A percentile compares a stretch with the other conserved stretches of the same genome.
phyloP scores from a whole-genome alignment of 1,140 invertebrate genomes.

The Caerostris darwini region DNA sequence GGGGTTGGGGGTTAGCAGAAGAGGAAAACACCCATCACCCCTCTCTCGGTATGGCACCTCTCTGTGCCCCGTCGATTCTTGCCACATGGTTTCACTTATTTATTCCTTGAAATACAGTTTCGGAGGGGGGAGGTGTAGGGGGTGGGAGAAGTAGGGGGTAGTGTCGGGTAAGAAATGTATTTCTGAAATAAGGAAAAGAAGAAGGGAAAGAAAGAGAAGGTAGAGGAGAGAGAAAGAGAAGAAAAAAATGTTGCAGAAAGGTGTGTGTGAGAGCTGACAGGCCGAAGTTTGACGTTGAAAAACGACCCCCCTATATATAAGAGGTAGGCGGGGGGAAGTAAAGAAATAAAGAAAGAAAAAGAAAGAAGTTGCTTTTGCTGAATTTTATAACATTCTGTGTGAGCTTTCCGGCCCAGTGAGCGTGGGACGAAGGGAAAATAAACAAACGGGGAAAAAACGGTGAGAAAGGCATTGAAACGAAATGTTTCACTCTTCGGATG shows the following conservation, averaged over 20 bases:
- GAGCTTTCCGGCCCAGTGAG: too few species aligned
- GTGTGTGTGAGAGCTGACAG: conserved; percentile 55
- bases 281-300: conserved; percentile 70
- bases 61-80: conserved; percentile 30
- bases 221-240: not conserved
- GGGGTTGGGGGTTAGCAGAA: too few species aligned
- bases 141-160: not conserved
- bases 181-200: not conserved
- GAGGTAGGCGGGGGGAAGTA: not conserved
- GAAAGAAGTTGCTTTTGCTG: conserved; percentile 48
- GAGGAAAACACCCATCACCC: not conserved
- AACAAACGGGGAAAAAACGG: not conserved
- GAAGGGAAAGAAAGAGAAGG: not conserved
- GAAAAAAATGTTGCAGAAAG: conserved; percentile 54
- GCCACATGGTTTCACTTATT: conserved; percentile 73
- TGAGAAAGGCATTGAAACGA: not conserved
- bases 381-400: conserved; percentile 57
- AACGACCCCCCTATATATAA: conserved; percentile 45
- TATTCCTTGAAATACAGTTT: conserved; percentile 63
- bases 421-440: conserved; percentile 4
- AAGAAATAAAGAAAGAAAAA: too few species aligned
- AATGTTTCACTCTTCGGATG: not conserved
- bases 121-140: not conserved
- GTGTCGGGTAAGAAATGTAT: conserved; percentile 46
- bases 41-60: not conserved